Conservation (phyloP, 2,888 invertebrate species). For the Bhutanitis thaidina region DNA sequence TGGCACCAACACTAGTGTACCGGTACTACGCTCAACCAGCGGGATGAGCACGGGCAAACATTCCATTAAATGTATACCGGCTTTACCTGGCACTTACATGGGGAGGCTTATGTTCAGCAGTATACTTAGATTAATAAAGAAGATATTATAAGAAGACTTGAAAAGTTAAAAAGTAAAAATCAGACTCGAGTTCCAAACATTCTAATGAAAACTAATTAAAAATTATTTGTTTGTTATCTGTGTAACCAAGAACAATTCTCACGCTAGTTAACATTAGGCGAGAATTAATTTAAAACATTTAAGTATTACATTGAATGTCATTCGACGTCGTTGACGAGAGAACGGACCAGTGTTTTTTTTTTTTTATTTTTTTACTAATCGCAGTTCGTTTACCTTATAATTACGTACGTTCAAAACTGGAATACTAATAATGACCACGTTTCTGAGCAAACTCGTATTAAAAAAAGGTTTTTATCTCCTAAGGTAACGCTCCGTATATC, state of each 20-base stretch:
- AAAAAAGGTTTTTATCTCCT: constrained; percentile 11
- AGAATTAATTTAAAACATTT: constrained; percentile 7
- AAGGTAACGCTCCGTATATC: constrained; percentile 8
- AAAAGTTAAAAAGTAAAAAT: too few relatives aligned
- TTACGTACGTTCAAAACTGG: constrained; percentile 26
- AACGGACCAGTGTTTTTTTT: constrained; percentile 13
- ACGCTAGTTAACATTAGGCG: constrained; percentile 7
- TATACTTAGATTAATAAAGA: too few relatives aligned
- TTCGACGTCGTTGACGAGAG: constrained; percentile 2
- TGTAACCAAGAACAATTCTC: constrained; percentile 6
- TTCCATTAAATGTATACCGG: too few relatives aligned
- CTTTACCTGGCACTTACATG: too few relatives aligned
- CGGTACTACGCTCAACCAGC: too few relatives aligned
- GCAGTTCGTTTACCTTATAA: constrained; percentile 31
- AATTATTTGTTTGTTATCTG: constrained; percentile 1
- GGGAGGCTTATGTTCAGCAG: too few relatives aligned
- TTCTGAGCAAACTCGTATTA: constrained; percentile 17
- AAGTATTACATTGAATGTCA: constrained; percentile 15
- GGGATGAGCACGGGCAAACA: too few relatives aligned
- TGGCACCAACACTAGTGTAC: too few relatives aligned
- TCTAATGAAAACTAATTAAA: too few relatives aligned
- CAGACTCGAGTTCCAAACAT: too few relatives aligned
- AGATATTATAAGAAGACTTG: too few relatives aligned
- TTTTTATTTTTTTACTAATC: constrained; percentile 17
- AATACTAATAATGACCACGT: constrained; percentile 24